These are phyloP conservation scores for Brachionus koreanus DNA, from an alignment of 1,140 invertebrate genomes.

Conservation along the genomic window DNA sequence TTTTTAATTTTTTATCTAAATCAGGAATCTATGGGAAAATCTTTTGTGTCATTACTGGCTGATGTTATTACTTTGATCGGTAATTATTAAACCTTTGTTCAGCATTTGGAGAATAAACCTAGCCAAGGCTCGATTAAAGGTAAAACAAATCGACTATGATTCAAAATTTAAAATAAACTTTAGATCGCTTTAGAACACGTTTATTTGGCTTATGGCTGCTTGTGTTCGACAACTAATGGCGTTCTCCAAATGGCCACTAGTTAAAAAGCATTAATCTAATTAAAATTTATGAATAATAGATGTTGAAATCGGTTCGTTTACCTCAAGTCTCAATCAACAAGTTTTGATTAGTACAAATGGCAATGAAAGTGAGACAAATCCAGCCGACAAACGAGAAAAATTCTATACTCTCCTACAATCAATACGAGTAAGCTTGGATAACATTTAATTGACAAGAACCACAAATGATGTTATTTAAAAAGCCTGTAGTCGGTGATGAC, in stretches of 20 bases:
- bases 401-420: background rate
- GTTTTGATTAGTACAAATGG: background rate
- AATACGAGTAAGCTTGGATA: conserved; percentile 21
- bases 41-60: conserved; percentile 5
- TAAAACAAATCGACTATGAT: background rate
- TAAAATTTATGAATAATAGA: conserved; percentile 27
- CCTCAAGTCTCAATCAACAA: background rate
- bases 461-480: background rate
- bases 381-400: background rate
- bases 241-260: conserved; percentile 21
- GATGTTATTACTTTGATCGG: conserved; percentile 35
- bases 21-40: background rate
- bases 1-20: background rate
- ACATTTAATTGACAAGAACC: background rate
- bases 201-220: background rate
- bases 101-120: conserved; percentile 14
- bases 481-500: conserved; percentile 14
- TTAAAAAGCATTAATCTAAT: background rate
- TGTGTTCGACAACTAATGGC: background rate
- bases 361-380: background rate
- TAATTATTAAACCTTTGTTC: conserved; percentile 7
- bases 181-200: background rate
- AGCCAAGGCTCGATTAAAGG: background rate
- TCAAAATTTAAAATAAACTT: background rate
- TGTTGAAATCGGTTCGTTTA: conserved; percentile 20